Evolutionary conservation across 2,113 vertebrate species (phyloP), one percentile per base, ranked within the genome.

Genomic region (Grus americana): DNA sequence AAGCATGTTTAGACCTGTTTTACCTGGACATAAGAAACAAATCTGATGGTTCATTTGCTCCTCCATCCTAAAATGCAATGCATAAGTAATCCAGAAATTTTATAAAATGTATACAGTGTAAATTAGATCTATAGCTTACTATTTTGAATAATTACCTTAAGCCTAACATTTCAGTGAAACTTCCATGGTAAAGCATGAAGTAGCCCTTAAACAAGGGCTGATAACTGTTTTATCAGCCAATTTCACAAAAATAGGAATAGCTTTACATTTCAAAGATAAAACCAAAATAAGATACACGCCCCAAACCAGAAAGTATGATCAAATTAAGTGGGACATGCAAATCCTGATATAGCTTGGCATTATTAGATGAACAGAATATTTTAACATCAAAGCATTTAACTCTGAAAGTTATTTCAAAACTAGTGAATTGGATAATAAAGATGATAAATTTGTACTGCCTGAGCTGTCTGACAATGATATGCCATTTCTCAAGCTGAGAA

Each of bases 401-500:
- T 85, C 6, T 9, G 61, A 57, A 94, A 92, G 74, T 86, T 76
- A 90, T 65, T 94, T 94, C 79, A 94, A 78, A 96, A 85, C 40
- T 83, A 74, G 74, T 62, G 74, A 90, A 94, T 46, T 95, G 79
- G 78, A 75, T 95, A 96, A 96, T 80, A 91, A 15, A 87, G 36
- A 87, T 79, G 79, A 93, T 89, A 96, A 95, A 91, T 75, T 40
- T 78, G 92, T 82, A 84, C 81, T 96, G 58, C 90, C 55, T 44
- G 40, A 85, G 85, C 68, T 93, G 59, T 73, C 59, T 94, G 68
- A 81, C 46, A 86, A 76, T 71, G 75, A 88, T 73, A 92, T 5
- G 75, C n/a, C 68, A 49, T 97, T 97, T 95, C 86, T 95, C 79
- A 97, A 85, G 58, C 44, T 67, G 44, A 87, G 91, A 97, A 97